These are phyloP conservation scores for Caenorhabditis angaria DNA, from an alignment of 2,888 invertebrate species.

Conservation along the genomic window DNA sequence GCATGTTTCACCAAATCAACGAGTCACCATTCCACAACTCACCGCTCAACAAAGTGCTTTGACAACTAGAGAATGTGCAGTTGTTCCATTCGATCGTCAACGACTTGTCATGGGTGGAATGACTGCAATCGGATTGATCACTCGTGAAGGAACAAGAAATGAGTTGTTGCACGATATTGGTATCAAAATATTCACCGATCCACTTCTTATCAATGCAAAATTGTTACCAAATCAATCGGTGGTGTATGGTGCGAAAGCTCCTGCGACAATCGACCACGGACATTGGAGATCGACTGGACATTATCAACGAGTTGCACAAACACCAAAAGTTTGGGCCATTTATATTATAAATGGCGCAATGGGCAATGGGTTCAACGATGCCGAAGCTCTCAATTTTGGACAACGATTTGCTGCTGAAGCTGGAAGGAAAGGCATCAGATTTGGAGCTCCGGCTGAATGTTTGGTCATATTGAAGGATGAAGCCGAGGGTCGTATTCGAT, in stretches of 20 bases:
- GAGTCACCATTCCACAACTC: slow-evolving; percentile 52
- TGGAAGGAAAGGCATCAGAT: slow-evolving; percentile 12
- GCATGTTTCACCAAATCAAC: slow-evolving; percentile 45
- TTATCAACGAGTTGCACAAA: slow-evolving; percentile 1
- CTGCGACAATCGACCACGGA: slow-evolving; percentile 9
- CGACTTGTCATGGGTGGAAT: slow-evolving; percentile 21
- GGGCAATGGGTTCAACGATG: not conserved
- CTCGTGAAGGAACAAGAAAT: not conserved
- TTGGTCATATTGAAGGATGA: slow-evolving; percentile 6
- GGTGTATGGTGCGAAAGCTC: not conserved
- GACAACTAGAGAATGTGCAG: slow-evolving; percentile 49
- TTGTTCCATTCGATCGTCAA: slow-evolving; percentile 34
- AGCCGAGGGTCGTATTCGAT: slow-evolving; percentile 8
- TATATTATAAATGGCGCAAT: slow-evolving; percentile 12
- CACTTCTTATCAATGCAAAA: slow-evolving; percentile 14
- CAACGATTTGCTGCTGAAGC: not conserved
- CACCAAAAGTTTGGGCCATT: slow-evolving; percentile 23
- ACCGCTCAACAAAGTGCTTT: slow-evolving; percentile 36
- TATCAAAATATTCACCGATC: slow-evolving; percentile 23
- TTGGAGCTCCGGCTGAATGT: slow-evolving; percentile 13
- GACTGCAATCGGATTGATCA: slow-evolving; percentile 7
- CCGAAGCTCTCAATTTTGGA: not conserved
- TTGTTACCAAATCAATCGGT: not conserved
- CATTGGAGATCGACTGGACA: slow-evolving; percentile 20
- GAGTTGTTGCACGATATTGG: slow-evolving; percentile 17